phyloP scores from a whole-genome alignment of 2,888 invertebrate species.

The Himalopsyche japonica region DNA sequence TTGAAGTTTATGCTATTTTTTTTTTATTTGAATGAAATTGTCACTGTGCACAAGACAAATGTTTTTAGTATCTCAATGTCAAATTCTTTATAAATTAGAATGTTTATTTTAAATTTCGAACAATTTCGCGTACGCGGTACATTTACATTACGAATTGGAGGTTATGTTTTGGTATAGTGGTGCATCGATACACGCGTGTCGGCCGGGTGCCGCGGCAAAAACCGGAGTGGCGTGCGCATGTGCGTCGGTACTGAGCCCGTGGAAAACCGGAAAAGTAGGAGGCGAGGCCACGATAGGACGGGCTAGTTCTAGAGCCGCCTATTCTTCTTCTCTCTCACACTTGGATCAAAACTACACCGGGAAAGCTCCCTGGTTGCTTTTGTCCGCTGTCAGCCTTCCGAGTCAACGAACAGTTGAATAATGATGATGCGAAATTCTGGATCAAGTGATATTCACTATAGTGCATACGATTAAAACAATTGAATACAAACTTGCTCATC shows the following conservation, averaged over 20 bases:
- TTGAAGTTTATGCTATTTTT: too few species aligned
- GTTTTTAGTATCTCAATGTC: not conserved
- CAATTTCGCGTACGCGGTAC: not conserved
- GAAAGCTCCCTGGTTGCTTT: not conserved
- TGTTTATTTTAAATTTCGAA: not conserved
- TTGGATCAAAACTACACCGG: not conserved
- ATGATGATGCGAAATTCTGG: too few species aligned
- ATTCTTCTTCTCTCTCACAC: not conserved
- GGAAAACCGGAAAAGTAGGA: not conserved
- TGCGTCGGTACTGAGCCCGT: not conserved
- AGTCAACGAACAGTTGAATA: too few species aligned
- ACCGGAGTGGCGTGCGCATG: not conserved
- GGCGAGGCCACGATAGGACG: not conserved
- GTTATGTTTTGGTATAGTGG: not conserved
- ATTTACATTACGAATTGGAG: not conserved
- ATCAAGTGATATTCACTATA: too few species aligned
- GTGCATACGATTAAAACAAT: too few species aligned
- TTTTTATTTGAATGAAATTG: too few species aligned
- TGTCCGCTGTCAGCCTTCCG: not conserved
- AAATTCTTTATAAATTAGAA: not conserved
- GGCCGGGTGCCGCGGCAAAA: not conserved
- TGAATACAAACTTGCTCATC: too few species aligned
- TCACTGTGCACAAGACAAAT: not conserved
- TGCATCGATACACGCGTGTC: not conserved
- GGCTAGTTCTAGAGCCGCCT: not conserved